Evolutionary conservation across 2,888 invertebrate species (phyloP), one percentile per base, ranked within the genome.

Genomic region (Fissipunctia ypsillon): DNA sequence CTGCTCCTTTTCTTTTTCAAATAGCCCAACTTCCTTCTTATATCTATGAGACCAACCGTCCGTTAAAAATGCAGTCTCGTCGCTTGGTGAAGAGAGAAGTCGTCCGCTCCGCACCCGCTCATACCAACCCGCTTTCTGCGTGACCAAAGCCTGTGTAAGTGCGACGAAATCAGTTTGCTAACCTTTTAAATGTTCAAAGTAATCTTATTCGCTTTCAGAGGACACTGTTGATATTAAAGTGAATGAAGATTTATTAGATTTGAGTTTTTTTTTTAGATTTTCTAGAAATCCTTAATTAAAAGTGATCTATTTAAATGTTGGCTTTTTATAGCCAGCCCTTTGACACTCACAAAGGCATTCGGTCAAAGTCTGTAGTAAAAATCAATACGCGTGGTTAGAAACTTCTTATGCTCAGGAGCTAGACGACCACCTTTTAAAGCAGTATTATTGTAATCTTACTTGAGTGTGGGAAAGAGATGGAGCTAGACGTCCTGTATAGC

Each of bases 161-260:
- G 59, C 64, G 59, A 63, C n/a, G 56, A 73, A 79, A 68, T 70
- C 67, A 69, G 68, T 82, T 82, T 72, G 68, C 52, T 73, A 70
- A 77, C 76, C 77, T 85, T 79, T 73, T 72, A 69, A 84, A 74
- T 76, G 68, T 72, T 68, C 57, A n/a, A 73, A 64, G 60, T 83
- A 76, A 83, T 76, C 69, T 73, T 72, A 70, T 83, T 81, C 60
- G 56, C 60, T 81, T 72, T 66, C 69, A 72, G 31, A 66, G 60
- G 52, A 59, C 68, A 41, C 57, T 63, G 75, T 73, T 74, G 56
- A 68, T 70, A 73, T 69, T 74, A 71, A 78, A 73, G 48, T 60
- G 35, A 73, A 73, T 69, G 59, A 75, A 79, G 66, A 79, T 83
- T 84, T 73, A 83, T 84, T 78, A 28, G 54, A 72, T 64, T 76